A percentile compares a stretch with the other conserved stretches of the same genome.
These are phyloP conservation scores for Macrobrachium rosenbergii DNA, from an alignment of 1,140 invertebrate genomes.

Conservation along the genomic window DNA sequence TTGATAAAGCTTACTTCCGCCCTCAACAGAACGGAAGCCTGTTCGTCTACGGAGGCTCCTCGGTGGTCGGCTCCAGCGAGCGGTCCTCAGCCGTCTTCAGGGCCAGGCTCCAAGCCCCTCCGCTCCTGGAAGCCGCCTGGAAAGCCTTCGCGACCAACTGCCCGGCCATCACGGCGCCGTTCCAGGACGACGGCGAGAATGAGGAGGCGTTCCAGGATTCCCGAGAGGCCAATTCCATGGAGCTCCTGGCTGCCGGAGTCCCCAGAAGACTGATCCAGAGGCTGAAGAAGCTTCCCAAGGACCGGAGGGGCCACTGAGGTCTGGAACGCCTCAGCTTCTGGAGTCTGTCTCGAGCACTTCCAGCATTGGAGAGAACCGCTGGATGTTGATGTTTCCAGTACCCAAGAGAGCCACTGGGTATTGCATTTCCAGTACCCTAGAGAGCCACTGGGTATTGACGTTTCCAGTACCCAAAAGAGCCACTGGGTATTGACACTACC, in stretches of 20 bases:
- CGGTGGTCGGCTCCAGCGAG: conserved; percentile 16
- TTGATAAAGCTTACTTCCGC: neutral
- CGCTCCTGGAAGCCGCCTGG: conserved; percentile 49
- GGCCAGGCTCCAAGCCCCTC: conserved; percentile 25
- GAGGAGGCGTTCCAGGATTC: neutral
- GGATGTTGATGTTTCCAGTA: too few relatives aligned
- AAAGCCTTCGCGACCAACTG: conserved; percentile 38
- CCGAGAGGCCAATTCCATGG: neutral
- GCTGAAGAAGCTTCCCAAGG: neutral
- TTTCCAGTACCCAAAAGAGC: too few relatives aligned
- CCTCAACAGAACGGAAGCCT: conserved; percentile 28
- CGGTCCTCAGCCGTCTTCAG: conserved; percentile 24
- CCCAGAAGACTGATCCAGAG: conserved; percentile 23
- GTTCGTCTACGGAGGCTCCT: conserved; percentile 41
- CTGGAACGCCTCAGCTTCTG: too few relatives aligned
- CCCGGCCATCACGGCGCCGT: neutral
- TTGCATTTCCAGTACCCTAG: too few relatives aligned
- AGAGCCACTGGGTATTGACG: too few relatives aligned
- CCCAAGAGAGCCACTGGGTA: too few relatives aligned
- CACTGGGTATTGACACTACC: too few relatives aligned
- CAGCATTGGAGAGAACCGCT: too few relatives aligned
- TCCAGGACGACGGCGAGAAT: neutral
- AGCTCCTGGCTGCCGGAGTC: conserved; percentile 23
- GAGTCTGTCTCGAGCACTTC: too few relatives aligned
- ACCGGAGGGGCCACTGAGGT: neutral